Base-by-base conservation (phyloP, 1,140 invertebrate genomes). In the Drosophila sechellia region DNA sequence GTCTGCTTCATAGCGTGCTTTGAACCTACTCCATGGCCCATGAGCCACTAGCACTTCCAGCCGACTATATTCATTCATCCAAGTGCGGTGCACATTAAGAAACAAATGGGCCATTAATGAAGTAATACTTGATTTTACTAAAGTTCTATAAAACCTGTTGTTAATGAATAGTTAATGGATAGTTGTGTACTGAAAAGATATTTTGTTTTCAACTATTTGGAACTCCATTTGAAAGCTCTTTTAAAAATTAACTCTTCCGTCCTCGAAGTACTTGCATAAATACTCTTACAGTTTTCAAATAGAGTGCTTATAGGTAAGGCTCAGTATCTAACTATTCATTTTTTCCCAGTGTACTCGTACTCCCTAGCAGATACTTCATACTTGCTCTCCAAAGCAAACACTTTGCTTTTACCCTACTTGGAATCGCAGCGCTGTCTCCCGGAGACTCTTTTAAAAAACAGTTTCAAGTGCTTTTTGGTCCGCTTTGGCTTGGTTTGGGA, bases 1-100 rank as follows among this genome's bases (percentile, higher is more conserved):
- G 84, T 87, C 83, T 87, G 75, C 46, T 84, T 76, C 76, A 65
- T 87, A 87, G 83, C 85, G 84, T 89, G 85, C 79, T 74, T 84
- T 89, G 84, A 89, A 89, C 84, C 81, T 80, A 68, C 84, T 80
- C 57, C 77, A 68, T 81, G 40, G 52, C 40, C 58, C 52, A 58
- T 58, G 58, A 81, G 69, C 59, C 56, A 61, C 60, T 55, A 60
- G 45, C 54, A 57, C 57, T 69, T 22, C 64, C 54, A 54, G 42
- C 52, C 61, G 71, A 49, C 66, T 83, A 79, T 87, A 86, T 86
- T 87, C 83, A 87, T 87, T 87, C 83, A 87, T 87, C 75, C 74
- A 86, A 86, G 81, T 76, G 74, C 71, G 40, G 63, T 77, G 54
- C 65, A 66, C 60, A 0, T 34, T 11, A 15, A 20, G 10, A 52